Percentiles rank a stretch among this genome's conserved stretches.
phyloP scores from a whole-genome alignment of 2,888 invertebrate genomes.

The Pheosia tremula region DNA sequence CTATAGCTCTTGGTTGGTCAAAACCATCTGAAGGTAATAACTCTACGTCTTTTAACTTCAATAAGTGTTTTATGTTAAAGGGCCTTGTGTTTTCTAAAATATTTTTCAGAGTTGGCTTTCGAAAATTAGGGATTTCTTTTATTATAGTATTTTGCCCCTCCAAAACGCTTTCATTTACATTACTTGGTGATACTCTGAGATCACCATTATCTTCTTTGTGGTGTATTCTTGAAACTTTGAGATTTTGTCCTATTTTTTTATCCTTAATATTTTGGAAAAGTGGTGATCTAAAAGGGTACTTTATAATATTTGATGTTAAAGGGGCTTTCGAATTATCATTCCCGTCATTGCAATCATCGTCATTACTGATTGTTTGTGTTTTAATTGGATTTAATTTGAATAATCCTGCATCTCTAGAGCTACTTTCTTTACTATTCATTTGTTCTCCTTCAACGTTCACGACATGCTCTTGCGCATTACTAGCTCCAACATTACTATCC shows the following conservation, averaged over 20 bases:
- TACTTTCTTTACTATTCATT: neutral
- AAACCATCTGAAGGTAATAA: slow-evolving; percentile 32
- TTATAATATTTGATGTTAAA: neutral
- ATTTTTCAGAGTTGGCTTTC: slow-evolving; percentile 25
- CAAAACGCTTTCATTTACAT: slow-evolving; percentile 21
- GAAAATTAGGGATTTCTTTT: slow-evolving; percentile 17
- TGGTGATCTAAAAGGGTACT: slow-evolving; percentile 5
- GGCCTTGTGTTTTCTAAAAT: slow-evolving; percentile 27
- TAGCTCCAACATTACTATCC: slow-evolving; percentile 57
- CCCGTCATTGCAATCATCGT: slow-evolving; percentile 7
- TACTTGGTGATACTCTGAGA: slow-evolving; percentile 28
- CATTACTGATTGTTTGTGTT: slow-evolving; percentile 20
- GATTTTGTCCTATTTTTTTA: neutral
- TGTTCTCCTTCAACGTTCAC: slow-evolving; percentile 15
- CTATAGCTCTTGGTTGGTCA: slow-evolving; percentile 18
- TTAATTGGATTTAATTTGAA: slow-evolving; percentile 8
- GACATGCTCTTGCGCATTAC: slow-evolving; percentile 51
- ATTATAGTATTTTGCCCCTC: neutral
- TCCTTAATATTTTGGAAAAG: slow-evolving; percentile 9
- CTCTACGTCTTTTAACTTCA: slow-evolving; percentile 60
- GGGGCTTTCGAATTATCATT: slow-evolving; percentile 16
- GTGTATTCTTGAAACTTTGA: slow-evolving; percentile 29
- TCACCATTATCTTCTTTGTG: slow-evolving; percentile 19
- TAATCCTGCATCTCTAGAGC: slow-evolving; percentile 5
- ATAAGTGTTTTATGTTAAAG: slow-evolving; percentile 44